phyloP scores from a whole-genome alignment of 1,140 invertebrate species.

The Aphelinus certus region DNA sequence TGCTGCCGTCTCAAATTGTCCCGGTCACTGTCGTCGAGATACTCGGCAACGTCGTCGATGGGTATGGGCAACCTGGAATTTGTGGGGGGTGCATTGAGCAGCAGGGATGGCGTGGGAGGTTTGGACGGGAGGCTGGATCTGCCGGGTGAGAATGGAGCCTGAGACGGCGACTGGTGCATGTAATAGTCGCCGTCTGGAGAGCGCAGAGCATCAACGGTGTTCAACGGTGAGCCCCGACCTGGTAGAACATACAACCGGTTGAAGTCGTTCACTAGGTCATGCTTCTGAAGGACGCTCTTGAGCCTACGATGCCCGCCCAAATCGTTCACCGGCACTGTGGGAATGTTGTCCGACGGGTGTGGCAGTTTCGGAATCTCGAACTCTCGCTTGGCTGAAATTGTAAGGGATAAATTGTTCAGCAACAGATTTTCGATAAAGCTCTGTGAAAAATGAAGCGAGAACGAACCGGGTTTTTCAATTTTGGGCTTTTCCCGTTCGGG shows the following conservation, averaged over 20 bases:
- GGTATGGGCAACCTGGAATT: conserved; percentile 16
- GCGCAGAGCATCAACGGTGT: conserved; percentile 38
- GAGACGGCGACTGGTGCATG: background rate
- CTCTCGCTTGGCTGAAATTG: background rate
- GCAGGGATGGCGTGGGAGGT: conserved; percentile 22
- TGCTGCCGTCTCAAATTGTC: conserved; percentile 8
- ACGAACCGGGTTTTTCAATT: no score
- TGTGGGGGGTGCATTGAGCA: conserved; percentile 20
- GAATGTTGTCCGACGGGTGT: conserved; percentile 43
- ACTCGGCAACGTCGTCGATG: conserved; percentile 31
- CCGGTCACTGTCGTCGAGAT: conserved; percentile 21
- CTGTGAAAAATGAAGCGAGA: no score
- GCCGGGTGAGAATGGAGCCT: background rate
- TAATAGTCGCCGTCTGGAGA: conserved; percentile 48
- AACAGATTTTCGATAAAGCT: no score
- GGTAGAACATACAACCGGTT: background rate
- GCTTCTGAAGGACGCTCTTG: conserved; percentile 47
- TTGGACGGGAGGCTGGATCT: background rate
- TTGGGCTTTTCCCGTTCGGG: no score
- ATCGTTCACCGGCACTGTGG: conserved; percentile 49
- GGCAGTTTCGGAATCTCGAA: background rate
- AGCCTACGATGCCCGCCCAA: conserved; percentile 49
- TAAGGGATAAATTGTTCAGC: no score
- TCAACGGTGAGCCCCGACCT: background rate
- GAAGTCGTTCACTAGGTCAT: conserved; percentile 4